These are phyloP conservation scores for Tetragonula clypearis DNA, from an alignment of 1,140 invertebrate species.

Conservation along the genomic window DNA sequence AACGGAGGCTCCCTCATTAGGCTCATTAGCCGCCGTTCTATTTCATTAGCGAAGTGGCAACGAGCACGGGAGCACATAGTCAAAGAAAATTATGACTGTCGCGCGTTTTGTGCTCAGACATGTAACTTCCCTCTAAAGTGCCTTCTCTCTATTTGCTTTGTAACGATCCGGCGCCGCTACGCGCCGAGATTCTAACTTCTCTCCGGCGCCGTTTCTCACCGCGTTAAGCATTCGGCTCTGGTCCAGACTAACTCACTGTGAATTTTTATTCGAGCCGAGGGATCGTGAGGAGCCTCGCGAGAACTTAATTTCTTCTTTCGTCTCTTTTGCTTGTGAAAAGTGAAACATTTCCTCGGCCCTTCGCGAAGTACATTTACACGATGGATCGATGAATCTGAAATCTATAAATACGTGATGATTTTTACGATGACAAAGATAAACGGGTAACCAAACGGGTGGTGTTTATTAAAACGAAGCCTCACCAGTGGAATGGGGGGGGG, in stretches of 20 bases:
- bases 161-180: not conserved
- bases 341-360: not conserved
- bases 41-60: slow-evolving; percentile 52
- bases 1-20: slow-evolving; percentile 47
- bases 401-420: no score
- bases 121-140: slow-evolving; percentile 14
- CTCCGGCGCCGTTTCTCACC: not conserved
- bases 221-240: not conserved
- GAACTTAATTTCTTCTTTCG: not conserved
- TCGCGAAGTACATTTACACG: not conserved
- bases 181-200: not conserved
- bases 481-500: no score
- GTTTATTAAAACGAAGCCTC: no score
- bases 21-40: slow-evolving; percentile 45
- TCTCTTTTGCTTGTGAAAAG: not conserved
- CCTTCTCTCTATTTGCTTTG: slow-evolving; percentile 33
- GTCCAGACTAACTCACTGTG: not conserved
- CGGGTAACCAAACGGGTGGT: no score
- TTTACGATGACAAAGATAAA: no score
- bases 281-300: not conserved
- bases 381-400: no score
- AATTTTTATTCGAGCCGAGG: not conserved
- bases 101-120: slow-evolving; percentile 37
- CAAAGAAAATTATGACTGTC: slow-evolving; percentile 55
- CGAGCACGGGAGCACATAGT: slow-evolving; percentile 6